Evolutionary conservation across 2,797 vertebrate genomes (phyloP), one percentile per base, ranked within the genome.

Genomic region (Rhodeus uyekii): DNA sequence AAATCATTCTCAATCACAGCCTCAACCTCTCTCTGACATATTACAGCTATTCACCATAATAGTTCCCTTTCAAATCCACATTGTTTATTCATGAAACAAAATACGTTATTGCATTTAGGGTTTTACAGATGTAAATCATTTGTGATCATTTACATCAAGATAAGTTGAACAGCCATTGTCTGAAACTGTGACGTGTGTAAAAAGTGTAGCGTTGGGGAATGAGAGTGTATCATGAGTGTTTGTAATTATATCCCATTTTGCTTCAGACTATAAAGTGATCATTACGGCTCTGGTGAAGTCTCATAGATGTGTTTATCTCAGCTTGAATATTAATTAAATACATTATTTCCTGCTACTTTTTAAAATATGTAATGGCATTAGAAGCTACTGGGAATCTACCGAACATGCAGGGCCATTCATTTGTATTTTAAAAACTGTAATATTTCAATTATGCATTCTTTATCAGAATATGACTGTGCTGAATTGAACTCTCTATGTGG

Each of bases 361-460:
- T 53, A 2, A 0, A 1, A 93, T 94, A 92, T 46, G 86, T 87
- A 91, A 92, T 92, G 92, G 91, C 90, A 91, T 93, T 91, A 88
- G 93, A 91, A 89, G 87, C 82, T 87, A 75, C 63, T 77, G 48
- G 39, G 64, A 81, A 53, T 64, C 48, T 42, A 8, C 69, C 4
- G 63, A 78, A 32, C 86, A 63, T 24, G 27, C 78, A 65, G 65
- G 82, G 91, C 90, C 89, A 91, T 92, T 93, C 89, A 91, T 91
- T 89, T 89, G 64, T 85, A 93, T 90, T 91, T 91, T 89, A 89
- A 90, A 92, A 93, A 91, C 90, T 92, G 92, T 87, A 90, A 87
- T 65, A 75, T 91, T 92, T 92, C 93, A 93, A 93, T 94, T 94
- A 92, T 91, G 92, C 92, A 91, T 93, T 94, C 93, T 94, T 93